Percentiles rank a stretch among this genome's conserved stretches.
phyloP scores from a whole-genome alignment of 2,888 invertebrate genomes.

The Melipona bicolor region DNA sequence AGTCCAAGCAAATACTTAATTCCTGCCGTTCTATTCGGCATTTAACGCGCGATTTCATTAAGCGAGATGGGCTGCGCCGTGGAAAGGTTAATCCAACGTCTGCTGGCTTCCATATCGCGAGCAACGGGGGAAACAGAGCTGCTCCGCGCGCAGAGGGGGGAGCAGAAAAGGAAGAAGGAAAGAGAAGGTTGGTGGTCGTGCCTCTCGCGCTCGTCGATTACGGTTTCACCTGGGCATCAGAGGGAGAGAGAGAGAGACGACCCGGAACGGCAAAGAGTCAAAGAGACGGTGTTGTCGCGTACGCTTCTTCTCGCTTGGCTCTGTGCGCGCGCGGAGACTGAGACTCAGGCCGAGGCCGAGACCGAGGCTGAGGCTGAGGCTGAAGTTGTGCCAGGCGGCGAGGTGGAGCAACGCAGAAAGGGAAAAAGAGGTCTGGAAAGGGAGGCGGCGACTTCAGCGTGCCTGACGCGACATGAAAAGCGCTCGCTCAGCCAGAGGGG shows the following conservation, averaged over 20 bases:
- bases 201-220: conserved; percentile 48
- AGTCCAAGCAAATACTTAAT: conserved; percentile 37
- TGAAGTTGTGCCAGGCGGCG: neutral
- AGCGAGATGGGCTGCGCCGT: conserved; percentile 44
- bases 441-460: conserved; percentile 38
- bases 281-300: conserved; percentile 62
- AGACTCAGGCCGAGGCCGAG: too few relatives aligned
- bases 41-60: conserved; percentile 62
- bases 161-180: neutral
- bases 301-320: conserved; percentile 66
- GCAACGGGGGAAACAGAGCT: conserved; percentile 8
- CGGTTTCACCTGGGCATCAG: conserved; percentile 66
- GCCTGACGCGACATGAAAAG: conserved; percentile 64
- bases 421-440: neutral
- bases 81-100: conserved; percentile 58
- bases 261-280: conserved; percentile 1
- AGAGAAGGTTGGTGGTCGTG: conserved; percentile 19
- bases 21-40: conserved; percentile 36
- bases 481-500: conserved; percentile 35
- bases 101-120: conserved; percentile 38
- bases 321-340: conserved; percentile 8
- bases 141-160: neutral
- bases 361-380: too few relatives aligned
- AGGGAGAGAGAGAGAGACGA: neutral
- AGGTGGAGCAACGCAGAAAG: conserved; percentile 22